Base-by-base conservation (phyloP, 2,888 invertebrate species). In the Tethea ocularis region DNA sequence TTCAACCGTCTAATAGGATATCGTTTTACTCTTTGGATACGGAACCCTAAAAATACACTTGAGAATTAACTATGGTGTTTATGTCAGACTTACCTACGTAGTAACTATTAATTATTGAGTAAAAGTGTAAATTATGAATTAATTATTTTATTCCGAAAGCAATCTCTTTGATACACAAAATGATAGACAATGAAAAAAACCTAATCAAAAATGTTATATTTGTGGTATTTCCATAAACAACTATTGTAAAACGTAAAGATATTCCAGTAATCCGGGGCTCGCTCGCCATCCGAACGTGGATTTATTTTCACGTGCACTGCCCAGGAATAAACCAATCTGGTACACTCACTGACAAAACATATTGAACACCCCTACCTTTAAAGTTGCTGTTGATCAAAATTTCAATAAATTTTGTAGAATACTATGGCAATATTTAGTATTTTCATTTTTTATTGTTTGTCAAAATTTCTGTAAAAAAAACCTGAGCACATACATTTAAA, bases 241-340 rank as follows among this genome's bases (percentile, higher is more conserved):
- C 52, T 56, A 57, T 51, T 65, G 64, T 63, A 61, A 61, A 63
- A 68, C 61, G 62, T 61, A 62, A 60, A 64, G 71, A 74, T 77
- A 77, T 75, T 58, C 71, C 36, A 66, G 72, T 80, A 77, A 82
- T 83, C 76, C 73, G 62, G 69, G 71, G 69, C 75, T 65, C 77
- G 75, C 69, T 24, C 64, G 74, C 80, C 75, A 82, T 80, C 71
- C 75, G 70, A 62, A 68, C 68, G 75, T 72, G 78, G 79, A 82
- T 83, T 83, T 83, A 83, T 80, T 76, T 46, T 75, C 78, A 82
- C 75, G 75, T 77, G 80, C 81, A 73, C 65, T 63, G 67, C 74
- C 72, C 84, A 74, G 76, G 78, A 87, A 87, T 88, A 87, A 80
- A 84, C 78, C 68, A 57, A 69, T 62, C 46, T 52, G 33, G 74